Conservation (phyloP, 2,113 vertebrate species). For the Cebus imitator region DNA sequence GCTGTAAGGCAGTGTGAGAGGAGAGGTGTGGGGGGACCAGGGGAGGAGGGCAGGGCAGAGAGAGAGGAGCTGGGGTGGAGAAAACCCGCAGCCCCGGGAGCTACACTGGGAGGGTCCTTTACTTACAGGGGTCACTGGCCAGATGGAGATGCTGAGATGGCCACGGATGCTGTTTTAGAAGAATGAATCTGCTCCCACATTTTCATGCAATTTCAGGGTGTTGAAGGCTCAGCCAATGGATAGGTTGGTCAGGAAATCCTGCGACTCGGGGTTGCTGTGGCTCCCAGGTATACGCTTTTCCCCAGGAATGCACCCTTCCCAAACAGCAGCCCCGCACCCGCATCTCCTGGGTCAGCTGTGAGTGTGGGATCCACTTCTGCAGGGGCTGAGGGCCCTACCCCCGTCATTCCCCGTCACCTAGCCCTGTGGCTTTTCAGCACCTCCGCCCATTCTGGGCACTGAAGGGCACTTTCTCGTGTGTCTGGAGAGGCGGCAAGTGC, state of each 20-base stretch:
- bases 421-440: neutral
- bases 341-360: neutral
- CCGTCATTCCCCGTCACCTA: neutral
- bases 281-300: too few relatives aligned
- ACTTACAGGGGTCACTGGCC: too few relatives aligned
- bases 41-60: too few relatives aligned
- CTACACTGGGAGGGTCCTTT: too few relatives aligned
- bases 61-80: neutral
- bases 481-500: neutral
- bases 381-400: neutral
- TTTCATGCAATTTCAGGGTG: neutral
- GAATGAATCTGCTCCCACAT: accelerated
- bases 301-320: neutral
- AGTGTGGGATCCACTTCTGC: neutral
- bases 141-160: neutral
- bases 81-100: neutral
- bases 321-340: neutral
- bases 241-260: neutral
- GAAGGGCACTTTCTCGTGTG: neutral
- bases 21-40: neutral
- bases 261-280: too few relatives aligned
- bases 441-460: neutral
- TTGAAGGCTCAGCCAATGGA: neutral
- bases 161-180: too few relatives aligned
- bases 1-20: neutral